phyloP scores from a whole-genome alignment of 2,113 vertebrate genomes.

The Anthoscopus minutus region DNA sequence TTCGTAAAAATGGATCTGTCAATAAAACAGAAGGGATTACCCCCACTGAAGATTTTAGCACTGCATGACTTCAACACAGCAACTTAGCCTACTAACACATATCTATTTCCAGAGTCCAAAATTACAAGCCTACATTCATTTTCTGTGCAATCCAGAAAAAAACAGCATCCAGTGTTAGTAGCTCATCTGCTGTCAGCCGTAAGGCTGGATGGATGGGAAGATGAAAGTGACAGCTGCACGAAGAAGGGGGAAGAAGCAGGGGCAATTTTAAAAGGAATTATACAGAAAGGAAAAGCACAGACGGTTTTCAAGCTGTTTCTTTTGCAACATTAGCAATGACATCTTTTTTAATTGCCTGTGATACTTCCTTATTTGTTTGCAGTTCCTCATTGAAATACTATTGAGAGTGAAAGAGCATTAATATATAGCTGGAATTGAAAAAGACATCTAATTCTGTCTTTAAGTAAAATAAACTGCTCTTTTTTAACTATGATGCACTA shows the following conservation, averaged over 20 bases:
- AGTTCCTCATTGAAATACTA: not conserved
- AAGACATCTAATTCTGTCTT: not conserved
- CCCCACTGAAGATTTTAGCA: not conserved
- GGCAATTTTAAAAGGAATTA: not conserved
- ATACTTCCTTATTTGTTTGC: not conserved
- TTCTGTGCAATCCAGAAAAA: not conserved
- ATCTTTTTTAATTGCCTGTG: not conserved
- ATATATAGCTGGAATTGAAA: not conserved
- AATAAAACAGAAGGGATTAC: not conserved
- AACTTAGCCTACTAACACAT: conserved; percentile 39
- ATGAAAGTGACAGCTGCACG: not conserved
- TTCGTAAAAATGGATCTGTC: not conserved
- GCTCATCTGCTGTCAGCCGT: not conserved
- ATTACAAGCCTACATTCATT: not conserved
- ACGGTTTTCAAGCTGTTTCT: conserved; percentile 7
- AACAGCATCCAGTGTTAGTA: not conserved
- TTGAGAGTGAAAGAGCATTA: not conserved
- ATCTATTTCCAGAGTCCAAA: conserved; percentile 15
- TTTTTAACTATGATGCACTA: not conserved
- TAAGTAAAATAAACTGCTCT: not conserved
- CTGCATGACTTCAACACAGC: not conserved
- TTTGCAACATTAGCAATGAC: not conserved
- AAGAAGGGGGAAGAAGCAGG: not conserved
- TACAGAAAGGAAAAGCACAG: not conserved
- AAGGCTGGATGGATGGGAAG: not conserved